These are phyloP conservation scores for Hyposoter didymator DNA, from an alignment of 2,888 invertebrate species.

Conservation along the genomic window DNA sequence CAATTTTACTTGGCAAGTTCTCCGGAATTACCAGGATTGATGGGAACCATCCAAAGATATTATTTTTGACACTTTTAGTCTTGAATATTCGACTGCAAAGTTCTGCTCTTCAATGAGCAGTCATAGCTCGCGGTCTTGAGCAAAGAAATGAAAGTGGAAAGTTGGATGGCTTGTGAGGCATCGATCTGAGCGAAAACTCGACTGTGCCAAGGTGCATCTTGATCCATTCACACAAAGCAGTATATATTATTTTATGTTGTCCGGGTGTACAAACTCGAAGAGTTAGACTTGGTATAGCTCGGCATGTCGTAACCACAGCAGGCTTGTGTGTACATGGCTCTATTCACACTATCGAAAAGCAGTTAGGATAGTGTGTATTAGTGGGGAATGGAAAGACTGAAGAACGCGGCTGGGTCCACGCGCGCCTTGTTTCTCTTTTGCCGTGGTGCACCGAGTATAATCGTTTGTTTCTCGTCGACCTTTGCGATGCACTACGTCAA, in stretches of 20 bases:
- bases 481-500: slow-evolving; percentile 84
- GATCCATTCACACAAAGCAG: slow-evolving; percentile 37
- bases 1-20: too few species aligned
- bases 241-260: slow-evolving; percentile 44
- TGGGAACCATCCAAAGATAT: too few species aligned
- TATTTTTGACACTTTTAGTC: neutral
- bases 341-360: slow-evolving; percentile 11
- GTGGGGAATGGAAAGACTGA: slow-evolving; percentile 39
- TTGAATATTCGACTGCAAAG: neutral
- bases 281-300: slow-evolving; percentile 24
- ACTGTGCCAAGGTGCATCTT: slow-evolving; percentile 46
- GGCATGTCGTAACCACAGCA: neutral
- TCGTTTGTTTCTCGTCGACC: slow-evolving; percentile 83
- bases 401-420: slow-evolving; percentile 32
- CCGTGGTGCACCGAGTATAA: slow-evolving; percentile 70
- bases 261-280: neutral
- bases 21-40: neutral
- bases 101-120: neutral
- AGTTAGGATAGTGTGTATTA: slow-evolving; percentile 3
- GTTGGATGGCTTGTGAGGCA: neutral
- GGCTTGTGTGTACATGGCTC: slow-evolving; percentile 37
- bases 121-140: neutral
- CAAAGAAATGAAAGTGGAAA: neutral
- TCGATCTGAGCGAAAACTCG: slow-evolving; percentile 20
- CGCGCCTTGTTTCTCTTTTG: slow-evolving; percentile 34